Evolutionary conservation across 2,888 invertebrate genomes (phyloP), one percentile per base, ranked within the genome.

Genomic region (Synanthedon andrenaeformis): DNA sequence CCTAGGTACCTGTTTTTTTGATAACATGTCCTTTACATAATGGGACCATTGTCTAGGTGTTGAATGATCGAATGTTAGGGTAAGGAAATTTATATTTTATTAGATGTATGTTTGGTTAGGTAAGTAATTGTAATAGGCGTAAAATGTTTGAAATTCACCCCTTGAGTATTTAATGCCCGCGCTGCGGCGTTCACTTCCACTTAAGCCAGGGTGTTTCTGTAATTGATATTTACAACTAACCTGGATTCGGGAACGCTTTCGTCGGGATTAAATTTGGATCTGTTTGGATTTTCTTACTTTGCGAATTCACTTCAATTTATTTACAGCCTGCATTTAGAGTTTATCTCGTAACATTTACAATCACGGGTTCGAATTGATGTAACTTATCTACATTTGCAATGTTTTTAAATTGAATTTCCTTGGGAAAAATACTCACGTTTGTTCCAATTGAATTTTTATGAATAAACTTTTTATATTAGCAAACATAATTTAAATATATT

Each of bases 191-290:
- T 49, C 49, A 49, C 49, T 72, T 71, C 69, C 71, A 64, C 67
- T 70, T 79, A 82, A 82, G 74, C 78, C 68, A 58, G 68, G 74
- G 80, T 76, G 78, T 86, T 83, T 81, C 74, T 79, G 85, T 86
- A 86, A 86, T 86, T 83, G 86, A 86, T 86, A 86, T 86, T 86
- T 86, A 86, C 87, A 75, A 82, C 83, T 86, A 85, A 86, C 87
- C 82, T 82, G 84, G 81, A 83, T 82, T 76, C 75, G 65, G 66
- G 70, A 73, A 71, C 70, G 80, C 82, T 80, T 73, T 80, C 70
- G 67, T 62, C 70, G 63, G 74, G 81, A 85, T 85, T 86, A 85
- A 76, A 70, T 59, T 67, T 66, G 76, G 79, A 86, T 86, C 82
- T 84, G 82, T 79, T 72, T 64, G 79, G 80, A 82, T 82, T 77